A percentile compares a stretch with the other conserved stretches of the same genome.
Conservation (phyloP, 2,888 invertebrate species). For the Dicranocentrus wangi region DNA sequence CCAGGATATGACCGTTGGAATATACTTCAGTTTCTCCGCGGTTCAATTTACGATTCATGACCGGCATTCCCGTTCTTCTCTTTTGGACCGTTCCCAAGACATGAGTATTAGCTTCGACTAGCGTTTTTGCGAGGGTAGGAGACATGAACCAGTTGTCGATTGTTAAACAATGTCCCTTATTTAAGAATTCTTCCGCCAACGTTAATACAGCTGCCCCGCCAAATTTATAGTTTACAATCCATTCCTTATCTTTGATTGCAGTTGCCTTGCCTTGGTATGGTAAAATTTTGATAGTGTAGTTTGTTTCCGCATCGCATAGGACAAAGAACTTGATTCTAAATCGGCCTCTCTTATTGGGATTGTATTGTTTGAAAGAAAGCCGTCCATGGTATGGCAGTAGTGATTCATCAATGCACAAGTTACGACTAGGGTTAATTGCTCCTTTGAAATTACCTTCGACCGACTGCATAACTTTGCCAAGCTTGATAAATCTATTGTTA, state of each 20-base stretch:
- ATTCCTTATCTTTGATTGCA: neutral
- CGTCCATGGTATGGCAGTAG: conserved; percentile 61
- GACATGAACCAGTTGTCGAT: conserved; percentile 11
- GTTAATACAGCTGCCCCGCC: neutral
- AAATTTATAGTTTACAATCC: neutral
- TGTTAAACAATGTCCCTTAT: neutral
- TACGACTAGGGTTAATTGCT: conserved; percentile 26
- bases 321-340: conserved; percentile 66
- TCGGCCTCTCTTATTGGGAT: conserved; percentile 58
- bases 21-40: neutral
- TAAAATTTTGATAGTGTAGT: conserved; percentile 29
- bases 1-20: neutral
- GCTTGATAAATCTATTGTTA: conserved; percentile 42
- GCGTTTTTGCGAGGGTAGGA: neutral
- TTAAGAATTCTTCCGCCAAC: neutral
- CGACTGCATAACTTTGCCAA: conserved; percentile 46
- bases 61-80: neutral
- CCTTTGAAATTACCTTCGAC: conserved; percentile 25
- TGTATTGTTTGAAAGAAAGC: conserved; percentile 63
- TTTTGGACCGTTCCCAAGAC: conserved; percentile 2
- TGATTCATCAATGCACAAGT: conserved; percentile 62
- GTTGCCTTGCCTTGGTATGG: conserved; percentile 61
- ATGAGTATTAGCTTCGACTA: neutral
- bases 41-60: neutral
- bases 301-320: conserved; percentile 40